phyloP scores from a whole-genome alignment of 2,888 invertebrate species.

The Thymelicus sylvestris region DNA sequence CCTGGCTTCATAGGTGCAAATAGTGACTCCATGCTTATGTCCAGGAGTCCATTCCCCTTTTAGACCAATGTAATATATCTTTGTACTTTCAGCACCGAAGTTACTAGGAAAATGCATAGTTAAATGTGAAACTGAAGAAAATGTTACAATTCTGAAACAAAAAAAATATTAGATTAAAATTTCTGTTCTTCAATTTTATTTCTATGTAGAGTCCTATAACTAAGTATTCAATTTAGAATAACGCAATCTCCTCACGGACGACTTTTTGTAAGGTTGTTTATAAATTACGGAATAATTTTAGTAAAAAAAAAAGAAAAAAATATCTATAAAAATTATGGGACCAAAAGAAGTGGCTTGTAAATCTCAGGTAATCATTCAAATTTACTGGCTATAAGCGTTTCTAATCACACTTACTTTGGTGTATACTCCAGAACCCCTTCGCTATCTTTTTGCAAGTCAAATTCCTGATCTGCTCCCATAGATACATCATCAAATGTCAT shows the following conservation, averaged over 20 bases:
- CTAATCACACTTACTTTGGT: constrained; percentile 89
- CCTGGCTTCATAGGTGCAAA: constrained; percentile 94
- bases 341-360: not conserved
- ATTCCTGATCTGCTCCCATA: constrained; percentile 92
- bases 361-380: not conserved
- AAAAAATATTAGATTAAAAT: constrained; percentile 25
- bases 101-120: constrained; percentile 96
- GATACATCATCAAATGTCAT: constrained; percentile 97
- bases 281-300: no score
- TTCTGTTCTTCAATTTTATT: not conserved
- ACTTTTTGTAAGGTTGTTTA: no score
- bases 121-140: constrained; percentile 95
- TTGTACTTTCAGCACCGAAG: constrained; percentile 93
- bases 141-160: constrained; percentile 93
- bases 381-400: not conserved
- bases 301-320: no score
- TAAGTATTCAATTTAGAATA: no score
- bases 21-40: constrained; percentile 94
- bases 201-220: no score
- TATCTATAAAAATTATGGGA: not conserved
- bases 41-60: constrained; percentile 95
- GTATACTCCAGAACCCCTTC: constrained; percentile 94
- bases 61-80: constrained; percentile 97
- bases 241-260: no score
- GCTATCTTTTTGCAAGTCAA: constrained; percentile 92